Evolutionary conservation across 2,113 vertebrate genomes (phyloP).

Genomic region (Cinclus cinclus): DNA sequence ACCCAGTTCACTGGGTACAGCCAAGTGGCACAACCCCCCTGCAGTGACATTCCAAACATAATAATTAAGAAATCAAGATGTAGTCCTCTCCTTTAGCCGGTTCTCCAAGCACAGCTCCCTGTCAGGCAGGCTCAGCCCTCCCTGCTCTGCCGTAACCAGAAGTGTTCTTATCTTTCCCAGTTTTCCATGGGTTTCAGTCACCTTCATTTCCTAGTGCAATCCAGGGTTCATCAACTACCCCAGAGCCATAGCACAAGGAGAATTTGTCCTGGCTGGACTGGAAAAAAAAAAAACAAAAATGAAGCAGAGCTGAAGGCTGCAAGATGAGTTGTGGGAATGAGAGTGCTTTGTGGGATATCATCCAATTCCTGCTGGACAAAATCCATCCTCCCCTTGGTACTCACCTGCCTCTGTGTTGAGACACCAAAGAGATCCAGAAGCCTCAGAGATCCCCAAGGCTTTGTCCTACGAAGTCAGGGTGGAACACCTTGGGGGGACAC

Average conservation of each 20-base stretch:
- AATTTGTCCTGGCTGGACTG: constrained; percentile 1
- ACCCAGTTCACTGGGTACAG: not conserved
- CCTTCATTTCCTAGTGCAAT: not conserved
- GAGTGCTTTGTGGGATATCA: constrained; percentile 62
- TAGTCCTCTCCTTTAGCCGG: not conserved
- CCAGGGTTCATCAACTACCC: not conserved
- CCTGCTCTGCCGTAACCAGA: not conserved
- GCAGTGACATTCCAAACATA: not conserved
- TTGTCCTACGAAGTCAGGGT: fast-evolving
- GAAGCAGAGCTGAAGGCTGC: constrained; percentile 19
- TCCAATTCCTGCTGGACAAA: constrained; percentile 54
- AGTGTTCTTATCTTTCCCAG: fast-evolving
- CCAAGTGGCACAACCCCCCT: not conserved
- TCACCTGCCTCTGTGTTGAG: not conserved
- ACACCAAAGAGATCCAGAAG: not conserved
- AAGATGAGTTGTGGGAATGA: constrained; percentile 55
- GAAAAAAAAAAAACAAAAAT: not conserved
- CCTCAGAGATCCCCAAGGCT: not conserved
- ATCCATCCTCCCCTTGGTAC: constrained; percentile 1
- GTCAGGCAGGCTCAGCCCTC: not conserved
- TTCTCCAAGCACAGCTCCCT: not conserved
- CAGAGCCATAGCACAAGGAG: constrained; percentile 6
- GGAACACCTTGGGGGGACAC: fast-evolving
- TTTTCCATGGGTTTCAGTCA: not conserved
- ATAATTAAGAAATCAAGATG: not conserved